A percentile compares a stretch with the other conserved stretches of the same genome.
These are phyloP conservation scores for Liposcelis brunnea DNA, from an alignment of 2,888 invertebrate genomes.

Conservation along the genomic window DNA sequence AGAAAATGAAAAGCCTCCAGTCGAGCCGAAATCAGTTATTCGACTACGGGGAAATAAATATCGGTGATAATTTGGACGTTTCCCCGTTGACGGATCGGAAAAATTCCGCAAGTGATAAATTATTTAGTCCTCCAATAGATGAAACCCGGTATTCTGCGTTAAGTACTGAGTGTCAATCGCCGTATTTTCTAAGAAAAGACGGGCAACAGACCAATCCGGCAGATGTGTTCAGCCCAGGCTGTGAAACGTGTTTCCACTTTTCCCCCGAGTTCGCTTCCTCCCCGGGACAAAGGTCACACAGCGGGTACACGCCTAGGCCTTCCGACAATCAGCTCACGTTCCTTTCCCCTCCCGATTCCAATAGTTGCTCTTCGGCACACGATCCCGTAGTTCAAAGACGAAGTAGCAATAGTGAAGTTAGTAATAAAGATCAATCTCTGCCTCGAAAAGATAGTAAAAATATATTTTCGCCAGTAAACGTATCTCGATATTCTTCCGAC, in stretches of 20 bases:
- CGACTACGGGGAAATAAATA: background rate
- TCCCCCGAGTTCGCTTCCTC: background rate
- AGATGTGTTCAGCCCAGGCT: background rate
- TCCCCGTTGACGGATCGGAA: background rate
- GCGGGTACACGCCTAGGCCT: slow-evolving; percentile 4
- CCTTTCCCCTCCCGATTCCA: slow-evolving; percentile 6
- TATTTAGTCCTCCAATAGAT: slow-evolving; percentile 4
- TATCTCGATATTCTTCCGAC: too few species aligned
- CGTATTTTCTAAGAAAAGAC: too few species aligned
- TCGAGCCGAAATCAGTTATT: slow-evolving; percentile 3
- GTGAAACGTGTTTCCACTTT: background rate
- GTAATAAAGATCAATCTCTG: too few species aligned
- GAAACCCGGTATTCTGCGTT: background rate
- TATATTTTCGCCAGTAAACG: too few species aligned
- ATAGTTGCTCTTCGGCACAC: background rate
- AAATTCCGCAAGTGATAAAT: background rate
- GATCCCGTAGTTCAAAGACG: background rate
- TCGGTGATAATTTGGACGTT: too few species aligned
- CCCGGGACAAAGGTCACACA: background rate
- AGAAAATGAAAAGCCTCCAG: slow-evolving; percentile 2
- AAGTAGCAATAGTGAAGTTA: slow-evolving; percentile 2
- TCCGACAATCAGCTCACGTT: slow-evolving; percentile 8
- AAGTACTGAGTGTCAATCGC: too few species aligned
- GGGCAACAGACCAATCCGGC: background rate
- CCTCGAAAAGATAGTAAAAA: too few species aligned